Evolutionary conservation across 1,140 invertebrate genomes (phyloP), one percentile per base, ranked within the genome.

Genomic region (Geopemphigus sp.): DNA sequence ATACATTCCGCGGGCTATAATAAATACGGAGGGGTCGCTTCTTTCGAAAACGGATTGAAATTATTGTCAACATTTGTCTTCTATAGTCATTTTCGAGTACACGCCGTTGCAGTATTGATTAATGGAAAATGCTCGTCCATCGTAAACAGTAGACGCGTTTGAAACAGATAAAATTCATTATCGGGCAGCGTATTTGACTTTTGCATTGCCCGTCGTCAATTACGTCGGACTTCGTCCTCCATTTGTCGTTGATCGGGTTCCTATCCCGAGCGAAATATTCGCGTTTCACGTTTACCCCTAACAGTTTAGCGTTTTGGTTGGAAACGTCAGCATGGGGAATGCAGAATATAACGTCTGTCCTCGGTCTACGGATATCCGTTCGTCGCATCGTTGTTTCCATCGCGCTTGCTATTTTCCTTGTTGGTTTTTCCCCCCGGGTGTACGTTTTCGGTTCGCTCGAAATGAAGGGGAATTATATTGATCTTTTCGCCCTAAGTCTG

Each of bases 291-390:
- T 54, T 54, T 29, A 29, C 68, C 22, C 50, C 14, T 15, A 0
- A 8, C 15, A 5, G 15, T 26, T 29, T 53, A 10, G 17, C 24
- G 24, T 29, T 17, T 11, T 19, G 1, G 10, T 53, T 3, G 24
- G 17, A 54, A 63, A 72, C 26, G 47, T 24, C 6, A 24, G 22
- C 56, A 50, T 50, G 47, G 24, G 47, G 17, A 17, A 12, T n/a
- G 15, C 47, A 29, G 24, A 72, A 72, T 54, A 72, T 53, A 72
- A 72, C 47, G 68, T 72, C 47, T 72, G 68, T 72, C 50, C 24
- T 72, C 50, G 47, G 47, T 72, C 24, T 54, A 29, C 68, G 68
- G 68, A 72, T 72, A 72, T 72, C 68, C 68, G 68, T 53, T 53
- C 26, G 24, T 6, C n/a, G 47, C 45, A 12, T 19, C 12, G 47